Evolutionary conservation across 2,888 invertebrate genomes (phyloP), one percentile per base, ranked within the genome.

Genomic region (Orthosia cruda): DNA sequence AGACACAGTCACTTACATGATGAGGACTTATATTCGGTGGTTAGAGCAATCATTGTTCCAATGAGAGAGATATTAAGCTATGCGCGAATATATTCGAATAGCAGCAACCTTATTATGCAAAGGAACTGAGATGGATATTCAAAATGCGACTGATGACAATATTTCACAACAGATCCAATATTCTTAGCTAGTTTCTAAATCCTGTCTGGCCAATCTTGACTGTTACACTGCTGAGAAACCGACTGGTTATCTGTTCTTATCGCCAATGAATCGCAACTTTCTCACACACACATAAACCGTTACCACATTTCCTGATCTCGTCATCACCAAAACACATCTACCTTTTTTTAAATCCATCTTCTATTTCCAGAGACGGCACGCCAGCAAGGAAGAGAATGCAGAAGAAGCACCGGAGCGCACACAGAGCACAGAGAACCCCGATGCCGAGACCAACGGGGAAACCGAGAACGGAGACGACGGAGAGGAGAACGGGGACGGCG

Each of bases 291-390:
- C 40, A 9, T 40, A 7, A 40, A 4, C 7, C 40, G 9, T 40
- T 40, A 40, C 40, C 18, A 52, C 13, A 20, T 20, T 54, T 4
- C 15, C 15, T 23, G 23, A 23, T 7, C 5, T 16, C 15, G 15
- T 55, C 12, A 20, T 12, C n/a, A 52, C 11, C 2, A 54, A 23
- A 23, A 23, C 5, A 23, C 55, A 55, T 11, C 16, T 12, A 5
- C 23, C 7, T n/a, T 23, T 32, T 15, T 49, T 18, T n/a, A 12
- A 18, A 61, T 40, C 16, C 7, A 20, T 47, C 18, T 49, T 20
- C 47, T 64, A 80, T 20, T 71, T 89, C 0, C 92, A 96, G 95
- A 86, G 95, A 90, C 95, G 95, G 45, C 92, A 93, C 73, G 94
- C 93, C 23, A 90, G 88, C 66, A 95, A 94, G 82, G 95, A 95